phyloP scores from a whole-genome alignment of 2,113 vertebrate species.

The Megaceryle torquata region DNA sequence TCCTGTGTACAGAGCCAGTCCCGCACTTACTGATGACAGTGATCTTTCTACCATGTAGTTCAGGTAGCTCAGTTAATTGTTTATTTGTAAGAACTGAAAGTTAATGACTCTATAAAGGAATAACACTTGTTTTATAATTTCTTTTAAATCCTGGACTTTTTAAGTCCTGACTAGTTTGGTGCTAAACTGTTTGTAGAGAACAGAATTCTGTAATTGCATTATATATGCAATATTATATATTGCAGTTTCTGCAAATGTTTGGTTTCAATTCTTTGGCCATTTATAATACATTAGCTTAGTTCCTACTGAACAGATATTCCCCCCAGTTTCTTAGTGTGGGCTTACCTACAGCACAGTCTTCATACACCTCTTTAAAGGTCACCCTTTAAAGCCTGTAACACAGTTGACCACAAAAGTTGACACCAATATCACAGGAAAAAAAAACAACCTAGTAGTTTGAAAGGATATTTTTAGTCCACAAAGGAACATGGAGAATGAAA shows the following conservation, averaged over 20 bases:
- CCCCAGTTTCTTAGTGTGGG: neutral
- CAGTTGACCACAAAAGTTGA: neutral
- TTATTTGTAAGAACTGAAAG: neutral
- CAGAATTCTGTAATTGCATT: neutral
- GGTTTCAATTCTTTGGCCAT: neutral
- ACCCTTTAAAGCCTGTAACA: neutral
- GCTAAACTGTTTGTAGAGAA: neutral
- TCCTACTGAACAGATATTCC: neutral
- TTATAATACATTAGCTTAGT: neutral
- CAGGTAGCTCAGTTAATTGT: neutral
- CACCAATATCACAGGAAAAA: neutral
- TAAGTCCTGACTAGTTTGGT: neutral
- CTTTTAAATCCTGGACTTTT: neutral
- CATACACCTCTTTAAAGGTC: neutral
- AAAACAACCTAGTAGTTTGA: neutral
- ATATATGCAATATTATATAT: neutral
- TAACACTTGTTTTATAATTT: neutral
- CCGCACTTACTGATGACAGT: neutral
- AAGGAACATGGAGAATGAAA: neutral
- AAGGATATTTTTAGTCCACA: neutral
- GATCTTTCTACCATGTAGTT: neutral
- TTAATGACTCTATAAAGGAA: neutral
- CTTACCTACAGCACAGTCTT: neutral
- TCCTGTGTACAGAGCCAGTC: neutral
- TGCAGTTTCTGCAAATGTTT: neutral